A percentile compares a stretch with the other conserved stretches of the same genome.
These are phyloP conservation scores for Noctua comes DNA, from an alignment of 2,888 invertebrate genomes.

Conservation along the genomic window DNA sequence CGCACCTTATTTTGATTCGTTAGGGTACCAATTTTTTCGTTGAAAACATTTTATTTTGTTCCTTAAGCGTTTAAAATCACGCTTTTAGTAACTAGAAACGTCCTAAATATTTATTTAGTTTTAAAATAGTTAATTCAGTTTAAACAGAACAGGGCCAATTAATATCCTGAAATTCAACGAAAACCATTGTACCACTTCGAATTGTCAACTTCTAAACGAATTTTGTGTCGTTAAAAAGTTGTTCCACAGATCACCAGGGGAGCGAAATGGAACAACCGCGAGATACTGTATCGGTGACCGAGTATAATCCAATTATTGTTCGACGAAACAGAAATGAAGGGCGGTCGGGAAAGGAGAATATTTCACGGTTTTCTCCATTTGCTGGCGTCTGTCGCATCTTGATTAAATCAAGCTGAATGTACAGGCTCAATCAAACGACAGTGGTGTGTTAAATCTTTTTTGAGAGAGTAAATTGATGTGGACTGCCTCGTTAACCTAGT, in stretches of 20 bases:
- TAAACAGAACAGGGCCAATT: neutral
- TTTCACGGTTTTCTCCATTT: too few relatives aligned
- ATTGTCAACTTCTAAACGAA: neutral
- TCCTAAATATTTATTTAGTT: neutral
- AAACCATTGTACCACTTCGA: neutral
- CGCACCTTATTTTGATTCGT: too few relatives aligned
- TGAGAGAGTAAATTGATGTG: too few relatives aligned
- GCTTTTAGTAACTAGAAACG: neutral
- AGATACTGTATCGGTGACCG: neutral
- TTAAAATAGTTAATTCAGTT: neutral
- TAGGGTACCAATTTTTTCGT: neutral
- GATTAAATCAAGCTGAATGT: too few relatives aligned
- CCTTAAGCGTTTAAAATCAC: neutral
- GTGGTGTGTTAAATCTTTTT: too few relatives aligned
- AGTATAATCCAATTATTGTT: slow-evolving; percentile 7
- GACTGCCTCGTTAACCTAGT: too few relatives aligned
- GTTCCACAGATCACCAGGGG: too few relatives aligned
- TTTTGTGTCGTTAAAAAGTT: neutral
- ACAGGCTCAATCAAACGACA: too few relatives aligned
- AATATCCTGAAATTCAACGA: neutral
- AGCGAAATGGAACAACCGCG: neutral
- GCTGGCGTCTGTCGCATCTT: too few relatives aligned
- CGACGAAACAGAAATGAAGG: neutral
- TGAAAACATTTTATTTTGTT: neutral
- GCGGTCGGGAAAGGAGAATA: neutral